phyloP scores from a whole-genome alignment of 2,113 vertebrate species.

The Daboia siamensis region DNA sequence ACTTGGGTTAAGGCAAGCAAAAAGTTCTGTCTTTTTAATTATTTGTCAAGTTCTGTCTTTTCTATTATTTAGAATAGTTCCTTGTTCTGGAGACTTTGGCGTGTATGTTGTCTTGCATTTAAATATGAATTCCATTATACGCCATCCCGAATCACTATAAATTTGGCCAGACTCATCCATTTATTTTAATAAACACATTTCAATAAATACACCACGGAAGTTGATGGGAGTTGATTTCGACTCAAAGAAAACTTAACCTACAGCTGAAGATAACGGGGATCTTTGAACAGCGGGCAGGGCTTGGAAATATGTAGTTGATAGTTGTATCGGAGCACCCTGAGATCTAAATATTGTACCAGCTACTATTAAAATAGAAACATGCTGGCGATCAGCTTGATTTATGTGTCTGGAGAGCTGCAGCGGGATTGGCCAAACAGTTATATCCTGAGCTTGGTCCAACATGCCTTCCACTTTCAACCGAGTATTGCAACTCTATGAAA shows the following conservation, averaged over 20 bases:
- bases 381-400: not conserved
- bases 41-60: not conserved
- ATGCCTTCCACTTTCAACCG: not conserved
- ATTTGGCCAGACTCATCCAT: not conserved
- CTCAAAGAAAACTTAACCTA: not conserved
- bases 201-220: not conserved
- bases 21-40: not conserved
- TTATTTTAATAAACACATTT: not conserved
- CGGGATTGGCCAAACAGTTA: conserved; percentile 22
- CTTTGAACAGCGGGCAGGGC: not conserved
- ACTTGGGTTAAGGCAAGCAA: not conserved
- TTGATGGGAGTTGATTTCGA: no score
- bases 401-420: conserved; percentile 5
- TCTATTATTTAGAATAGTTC: not conserved
- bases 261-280: not conserved
- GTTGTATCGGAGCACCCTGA: not conserved
- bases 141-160: not conserved
- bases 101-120: not conserved
- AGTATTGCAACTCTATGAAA: not conserved
- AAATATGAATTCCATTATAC: not conserved
- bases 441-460: not conserved
- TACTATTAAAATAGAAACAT: conserved; percentile 9
- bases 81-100: not conserved
- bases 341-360: conserved; percentile 8
- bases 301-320: not conserved